These are phyloP conservation scores for Melanostigma gelatinosum DNA, from an alignment of 2,113 vertebrate genomes.

Conservation along the genomic window DNA sequence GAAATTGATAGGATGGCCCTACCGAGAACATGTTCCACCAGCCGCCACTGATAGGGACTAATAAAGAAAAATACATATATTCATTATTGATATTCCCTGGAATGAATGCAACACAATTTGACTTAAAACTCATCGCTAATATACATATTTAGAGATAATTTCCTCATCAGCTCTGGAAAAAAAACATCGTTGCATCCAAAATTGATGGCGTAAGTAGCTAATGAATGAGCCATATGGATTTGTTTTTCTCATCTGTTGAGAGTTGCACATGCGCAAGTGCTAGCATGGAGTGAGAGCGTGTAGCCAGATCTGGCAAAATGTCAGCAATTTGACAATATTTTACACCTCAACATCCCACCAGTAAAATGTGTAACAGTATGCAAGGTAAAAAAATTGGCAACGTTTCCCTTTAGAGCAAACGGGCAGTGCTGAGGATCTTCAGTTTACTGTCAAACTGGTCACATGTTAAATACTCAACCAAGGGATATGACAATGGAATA, in stretches of 20 bases:
- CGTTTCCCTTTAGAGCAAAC: too few species aligned
- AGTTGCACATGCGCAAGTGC: too few species aligned
- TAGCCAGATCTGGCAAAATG: neutral
- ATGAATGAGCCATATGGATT: neutral
- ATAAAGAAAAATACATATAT: neutral
- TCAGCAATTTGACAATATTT: neutral
- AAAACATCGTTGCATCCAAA: neutral
- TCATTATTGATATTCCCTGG: neutral
- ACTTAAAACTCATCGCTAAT: neutral
- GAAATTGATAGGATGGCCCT: too few species aligned
- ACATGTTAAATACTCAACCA: too few species aligned
- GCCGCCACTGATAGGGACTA: neutral
- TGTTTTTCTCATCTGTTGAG: neutral
- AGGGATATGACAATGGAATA: too few species aligned
- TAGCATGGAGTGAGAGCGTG: too few species aligned
- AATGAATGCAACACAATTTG: neutral
- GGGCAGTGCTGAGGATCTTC: too few species aligned
- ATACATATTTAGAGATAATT: neutral
- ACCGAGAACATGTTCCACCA: too few species aligned
- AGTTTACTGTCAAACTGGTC: too few species aligned
- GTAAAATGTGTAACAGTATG: neutral
- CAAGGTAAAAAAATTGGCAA: neutral
- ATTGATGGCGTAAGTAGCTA: neutral
- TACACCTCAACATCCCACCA: neutral
- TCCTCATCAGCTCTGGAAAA: neutral